Evolutionary conservation across 2,113 vertebrate species (phyloP).

Genomic region (Pycnonotus jocosus): DNA sequence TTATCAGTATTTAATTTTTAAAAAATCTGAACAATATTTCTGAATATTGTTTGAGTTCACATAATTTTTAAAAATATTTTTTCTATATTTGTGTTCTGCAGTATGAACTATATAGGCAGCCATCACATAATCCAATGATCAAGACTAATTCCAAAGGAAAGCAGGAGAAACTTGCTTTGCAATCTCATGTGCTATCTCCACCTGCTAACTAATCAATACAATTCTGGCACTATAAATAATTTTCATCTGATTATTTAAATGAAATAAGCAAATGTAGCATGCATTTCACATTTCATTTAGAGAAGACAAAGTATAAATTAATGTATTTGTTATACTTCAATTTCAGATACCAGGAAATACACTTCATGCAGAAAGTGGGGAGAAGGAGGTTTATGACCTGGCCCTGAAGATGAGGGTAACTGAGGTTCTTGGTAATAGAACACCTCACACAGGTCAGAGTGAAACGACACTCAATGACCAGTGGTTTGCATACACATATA

Average conservation of each 20-base stretch:
- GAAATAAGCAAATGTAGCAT: neutral
- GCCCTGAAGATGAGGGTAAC: neutral
- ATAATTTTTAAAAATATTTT: neutral
- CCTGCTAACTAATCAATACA: slow-evolving; percentile 15
- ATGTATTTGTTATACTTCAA: neutral
- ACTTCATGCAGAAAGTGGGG: neutral
- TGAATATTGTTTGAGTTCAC: neutral
- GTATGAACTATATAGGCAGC: neutral
- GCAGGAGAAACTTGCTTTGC: neutral
- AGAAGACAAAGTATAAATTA: neutral
- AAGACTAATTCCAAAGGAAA: slow-evolving; percentile 16
- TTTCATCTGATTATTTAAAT: slow-evolving; percentile 43
- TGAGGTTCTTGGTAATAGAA: neutral
- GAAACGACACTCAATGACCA: neutral
- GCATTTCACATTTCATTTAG: neutral
- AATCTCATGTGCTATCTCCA: neutral
- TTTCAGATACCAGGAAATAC: neutral
- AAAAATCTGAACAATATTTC: neutral
- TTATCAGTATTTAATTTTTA: neutral
- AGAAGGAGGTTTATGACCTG: neutral
- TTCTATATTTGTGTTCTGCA: neutral
- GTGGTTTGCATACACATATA: neutral
- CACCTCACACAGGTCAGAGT: neutral
- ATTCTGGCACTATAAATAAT: neutral
- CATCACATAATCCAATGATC: neutral